A percentile compares a stretch with the other conserved stretches of the same genome.
These are phyloP conservation scores for Eupithecia abbreviata DNA, from an alignment of 2,888 invertebrate species.

Conservation along the genomic window DNA sequence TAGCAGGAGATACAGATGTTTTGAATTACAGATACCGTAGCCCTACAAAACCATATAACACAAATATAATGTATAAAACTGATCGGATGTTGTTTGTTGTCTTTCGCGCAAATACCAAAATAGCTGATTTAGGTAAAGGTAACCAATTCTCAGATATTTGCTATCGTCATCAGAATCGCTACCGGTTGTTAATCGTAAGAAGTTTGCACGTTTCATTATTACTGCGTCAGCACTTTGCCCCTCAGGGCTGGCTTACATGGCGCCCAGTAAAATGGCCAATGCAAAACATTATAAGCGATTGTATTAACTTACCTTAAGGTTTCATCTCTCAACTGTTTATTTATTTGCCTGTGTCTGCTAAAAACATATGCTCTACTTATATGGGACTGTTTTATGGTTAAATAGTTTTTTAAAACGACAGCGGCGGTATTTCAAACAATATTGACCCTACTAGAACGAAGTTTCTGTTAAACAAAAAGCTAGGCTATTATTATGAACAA, in stretches of 20 bases:
- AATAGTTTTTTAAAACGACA: not conserved
- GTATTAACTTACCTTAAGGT: not conserved
- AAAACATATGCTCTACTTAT: not conserved
- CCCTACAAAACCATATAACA: not conserved
- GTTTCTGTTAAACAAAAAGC: not conserved
- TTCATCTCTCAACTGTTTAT: not conserved
- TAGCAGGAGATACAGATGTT: not conserved
- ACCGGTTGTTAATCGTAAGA: constrained; percentile 36
- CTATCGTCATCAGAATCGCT: constrained; percentile 28
- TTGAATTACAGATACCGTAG: not conserved
- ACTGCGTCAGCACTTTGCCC: constrained; percentile 57
- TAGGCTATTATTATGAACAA: too few relatives aligned
- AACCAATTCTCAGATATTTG: constrained; percentile 11
- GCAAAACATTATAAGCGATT: not conserved
- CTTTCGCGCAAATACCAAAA: constrained; percentile 7
- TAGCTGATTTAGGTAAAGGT: not conserved
- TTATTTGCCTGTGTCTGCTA: not conserved
- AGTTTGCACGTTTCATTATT: constrained; percentile 57
- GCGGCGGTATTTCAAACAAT: not conserved
- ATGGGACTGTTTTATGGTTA: not conserved
- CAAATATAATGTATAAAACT: not conserved
- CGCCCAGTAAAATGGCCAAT: not conserved
- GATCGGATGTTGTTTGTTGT: not conserved
- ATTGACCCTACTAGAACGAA: not conserved
- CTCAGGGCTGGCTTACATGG: constrained; percentile 24